Evolutionary conservation across 2,888 invertebrate genomes (phyloP), one percentile per base, ranked within the genome.

Genomic region (Ichneumoninae sp.): DNA sequence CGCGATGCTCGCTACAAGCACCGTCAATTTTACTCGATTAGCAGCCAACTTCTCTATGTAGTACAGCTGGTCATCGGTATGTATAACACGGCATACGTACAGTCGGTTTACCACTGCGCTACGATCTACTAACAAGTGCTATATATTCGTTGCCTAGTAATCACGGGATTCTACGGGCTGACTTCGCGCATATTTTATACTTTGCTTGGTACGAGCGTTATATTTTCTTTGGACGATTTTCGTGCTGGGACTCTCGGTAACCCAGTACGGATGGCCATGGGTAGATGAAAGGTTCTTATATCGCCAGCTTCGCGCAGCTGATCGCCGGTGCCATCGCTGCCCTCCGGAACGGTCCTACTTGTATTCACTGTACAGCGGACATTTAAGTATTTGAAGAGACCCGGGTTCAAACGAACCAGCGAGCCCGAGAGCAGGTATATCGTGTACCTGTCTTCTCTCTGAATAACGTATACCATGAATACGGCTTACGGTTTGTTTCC

Each of bases 341-440:
- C 26, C 8, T 22, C 10, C 22, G 54, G 22, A 8, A 10, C 26
- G 26, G 10, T 26, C 26, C 57, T 60, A 33, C 73, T 71, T 65
- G 47, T 81, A 81, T 85, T 85, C 75, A 81, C 81, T 75, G 68
- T 71, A 50, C 33, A 79, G 85, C 75, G 75, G 68, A 71, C 79
- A 78, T 73, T 85, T 82, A 78, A 68, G 82, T 76, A 74, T 85
- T 82, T 79, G 82, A 76, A 76, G 82, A 82, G 75, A 79, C 75
- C 60, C 71, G 76, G 79, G 82, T 79, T 79, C 68, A 85, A 73
- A 44, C 76, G 77, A 52, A 63, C 74, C 81, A 63, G 79, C 70
- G 69, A 65, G 52, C 84, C 85, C 66, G 71, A 75, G 82, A 85
- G 82, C 85, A 85, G 85, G 85, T 85, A 85, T 85, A 85, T 80